Conservation (phyloP, 2,113 vertebrate species). For the Calcarius ornatus region DNA sequence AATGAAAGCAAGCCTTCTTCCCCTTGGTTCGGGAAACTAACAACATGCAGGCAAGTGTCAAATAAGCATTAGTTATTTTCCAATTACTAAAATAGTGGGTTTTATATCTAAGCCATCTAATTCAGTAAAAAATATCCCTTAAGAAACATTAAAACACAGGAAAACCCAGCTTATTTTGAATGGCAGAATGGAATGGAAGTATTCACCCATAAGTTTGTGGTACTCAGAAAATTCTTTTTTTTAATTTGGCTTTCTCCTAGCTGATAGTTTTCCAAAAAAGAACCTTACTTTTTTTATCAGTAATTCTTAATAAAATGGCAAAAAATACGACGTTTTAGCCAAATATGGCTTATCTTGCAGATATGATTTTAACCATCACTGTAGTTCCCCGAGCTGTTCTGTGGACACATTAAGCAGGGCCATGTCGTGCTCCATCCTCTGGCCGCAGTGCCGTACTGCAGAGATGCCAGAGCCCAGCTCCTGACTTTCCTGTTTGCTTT, state of each 20-base stretch:
- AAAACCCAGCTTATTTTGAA: background rate
- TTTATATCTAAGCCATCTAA: background rate
- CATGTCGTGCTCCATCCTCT: constrained; percentile 58
- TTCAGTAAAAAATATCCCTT: background rate
- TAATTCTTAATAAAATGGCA: background rate
- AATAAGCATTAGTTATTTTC: background rate
- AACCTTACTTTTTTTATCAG: background rate
- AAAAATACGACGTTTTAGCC: background rate
- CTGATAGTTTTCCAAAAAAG: background rate
- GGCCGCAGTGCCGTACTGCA: constrained; percentile 15
- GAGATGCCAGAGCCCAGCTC: background rate
- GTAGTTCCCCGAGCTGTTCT: background rate
- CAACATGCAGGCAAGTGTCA: constrained; percentile 84
- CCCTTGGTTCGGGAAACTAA: constrained; percentile 53
- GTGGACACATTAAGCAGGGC: background rate
- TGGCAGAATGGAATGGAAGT: background rate
- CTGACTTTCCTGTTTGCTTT: background rate
- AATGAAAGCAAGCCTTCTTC: constrained; percentile 65
- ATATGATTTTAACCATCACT: rapidly evolving
- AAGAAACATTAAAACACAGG: background rate
- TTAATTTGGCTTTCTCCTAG: background rate
- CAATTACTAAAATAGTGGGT: background rate
- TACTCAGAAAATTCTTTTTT: background rate
- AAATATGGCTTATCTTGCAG: background rate
- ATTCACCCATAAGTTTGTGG: background rate